Conservation (phyloP, 2,888 invertebrate species). For the Campoletis raptor region DNA sequence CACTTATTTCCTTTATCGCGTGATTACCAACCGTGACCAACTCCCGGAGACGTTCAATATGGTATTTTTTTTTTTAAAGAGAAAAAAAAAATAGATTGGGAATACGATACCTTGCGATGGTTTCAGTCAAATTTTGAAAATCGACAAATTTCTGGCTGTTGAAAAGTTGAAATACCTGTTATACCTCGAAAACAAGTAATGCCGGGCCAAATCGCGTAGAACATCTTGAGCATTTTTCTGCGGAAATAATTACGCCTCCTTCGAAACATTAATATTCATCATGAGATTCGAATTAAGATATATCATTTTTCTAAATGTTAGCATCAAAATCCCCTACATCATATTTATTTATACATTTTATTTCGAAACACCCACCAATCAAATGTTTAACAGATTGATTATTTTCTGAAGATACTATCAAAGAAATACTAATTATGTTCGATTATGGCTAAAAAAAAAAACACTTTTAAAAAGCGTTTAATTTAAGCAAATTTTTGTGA, state of each 20-base stretch:
- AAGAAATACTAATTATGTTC: not conserved
- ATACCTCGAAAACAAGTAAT: not conserved
- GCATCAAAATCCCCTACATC: not conserved
- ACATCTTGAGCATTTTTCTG: not conserved
- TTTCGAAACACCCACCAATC: not conserved
- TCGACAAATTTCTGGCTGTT: not conserved
- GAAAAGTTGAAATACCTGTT: not conserved
- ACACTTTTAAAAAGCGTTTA: not conserved
- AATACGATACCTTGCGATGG: not conserved
- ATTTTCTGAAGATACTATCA: not conserved
- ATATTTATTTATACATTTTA: not conserved
- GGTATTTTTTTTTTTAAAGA: not conserved
- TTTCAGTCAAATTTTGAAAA: not conserved
- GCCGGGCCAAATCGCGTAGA: not conserved
- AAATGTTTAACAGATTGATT: not conserved
- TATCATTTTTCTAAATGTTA: not conserved
- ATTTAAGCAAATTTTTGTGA: not conserved
- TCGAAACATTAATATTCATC: slow-evolving; percentile 34
- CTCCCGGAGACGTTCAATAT: not conserved
- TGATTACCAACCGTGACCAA: slow-evolving; percentile 56
- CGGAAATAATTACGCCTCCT: not conserved
- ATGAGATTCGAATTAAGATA: not conserved
- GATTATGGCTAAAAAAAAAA: not conserved
- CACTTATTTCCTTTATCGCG: slow-evolving; percentile 57
- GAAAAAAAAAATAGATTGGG: not conserved